Evolutionary conservation across 1,140 invertebrate species (phyloP).

Genomic region (Batillaria attramentaria): DNA sequence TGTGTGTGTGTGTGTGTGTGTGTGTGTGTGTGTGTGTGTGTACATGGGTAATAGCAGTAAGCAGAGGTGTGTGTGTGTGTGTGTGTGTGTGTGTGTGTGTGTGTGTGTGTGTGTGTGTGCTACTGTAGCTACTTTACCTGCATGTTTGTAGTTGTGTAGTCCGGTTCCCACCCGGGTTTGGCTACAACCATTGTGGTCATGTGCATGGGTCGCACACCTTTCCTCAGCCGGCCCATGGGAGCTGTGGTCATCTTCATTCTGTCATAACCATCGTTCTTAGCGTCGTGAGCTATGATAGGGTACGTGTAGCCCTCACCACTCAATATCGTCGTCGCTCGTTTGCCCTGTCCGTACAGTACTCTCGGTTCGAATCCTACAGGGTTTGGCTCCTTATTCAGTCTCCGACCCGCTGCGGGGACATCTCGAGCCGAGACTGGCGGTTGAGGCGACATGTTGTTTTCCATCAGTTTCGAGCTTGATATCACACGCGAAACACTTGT

Average conservation of each 20-base stretch:
- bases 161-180: constrained; percentile 52
- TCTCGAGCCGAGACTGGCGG: too few species aligned
- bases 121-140: constrained; percentile 36
- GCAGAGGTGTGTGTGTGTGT: neutral
- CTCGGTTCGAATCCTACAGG: constrained; percentile 33
- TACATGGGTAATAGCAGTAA: too few species aligned
- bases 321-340: constrained; percentile 50
- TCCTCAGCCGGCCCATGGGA: constrained; percentile 35
- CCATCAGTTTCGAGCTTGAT: too few species aligned
- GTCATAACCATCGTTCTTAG: constrained; percentile 35
- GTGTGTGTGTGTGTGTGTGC: neutral
- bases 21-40: constrained; percentile 18
- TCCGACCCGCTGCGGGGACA: too few species aligned
- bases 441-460: too few species aligned
- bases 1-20: constrained; percentile 16
- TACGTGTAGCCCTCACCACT: constrained; percentile 56
- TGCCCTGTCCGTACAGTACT: constrained; percentile 51
- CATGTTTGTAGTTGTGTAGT: constrained; percentile 53
- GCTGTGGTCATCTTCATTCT: constrained; percentile 22
- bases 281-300: constrained; percentile 53
- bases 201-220: constrained; percentile 54
- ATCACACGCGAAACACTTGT: too few species aligned
- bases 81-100: neutral
- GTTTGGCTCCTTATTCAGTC: too few species aligned
- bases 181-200: constrained; percentile 46